Conservation (phyloP, 1,140 invertebrate species). For the Laupala kohalensis region DNA sequence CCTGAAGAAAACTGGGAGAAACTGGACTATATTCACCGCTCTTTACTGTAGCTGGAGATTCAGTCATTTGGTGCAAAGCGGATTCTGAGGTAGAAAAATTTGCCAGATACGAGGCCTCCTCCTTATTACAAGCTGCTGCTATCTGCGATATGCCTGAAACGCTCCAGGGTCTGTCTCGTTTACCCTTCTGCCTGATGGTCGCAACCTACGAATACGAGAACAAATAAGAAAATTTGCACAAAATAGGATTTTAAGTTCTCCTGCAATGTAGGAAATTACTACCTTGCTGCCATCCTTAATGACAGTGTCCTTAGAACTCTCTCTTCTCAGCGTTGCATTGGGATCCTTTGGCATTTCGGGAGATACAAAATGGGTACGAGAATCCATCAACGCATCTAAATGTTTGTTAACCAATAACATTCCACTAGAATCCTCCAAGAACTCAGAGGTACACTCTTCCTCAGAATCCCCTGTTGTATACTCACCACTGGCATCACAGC, state of each 20-base stretch:
- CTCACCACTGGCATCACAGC: constrained; percentile 81
- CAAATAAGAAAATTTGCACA: neutral
- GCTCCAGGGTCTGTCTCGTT: constrained; percentile 61
- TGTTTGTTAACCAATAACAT: constrained; percentile 26
- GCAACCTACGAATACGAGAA: neutral
- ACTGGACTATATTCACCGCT: constrained; percentile 22
- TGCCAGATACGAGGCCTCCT: constrained; percentile 28
- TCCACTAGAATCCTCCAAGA: constrained; percentile 56
- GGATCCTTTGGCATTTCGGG: constrained; percentile 36
- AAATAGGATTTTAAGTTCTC: neutral
- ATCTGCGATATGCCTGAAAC: constrained; percentile 68
- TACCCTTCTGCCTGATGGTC: constrained; percentile 23
- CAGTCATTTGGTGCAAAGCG: constrained; percentile 54
- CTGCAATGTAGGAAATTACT: neutral
- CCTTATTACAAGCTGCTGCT: constrained; percentile 27
- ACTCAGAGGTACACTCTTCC: constrained; percentile 48
- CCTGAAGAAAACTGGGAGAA: constrained; percentile 4
- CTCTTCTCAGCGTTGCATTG: constrained; percentile 22
- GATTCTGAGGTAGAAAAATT: constrained; percentile 73
- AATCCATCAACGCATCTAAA: constrained; percentile 39
- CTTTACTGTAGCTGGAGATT: constrained; percentile 24
- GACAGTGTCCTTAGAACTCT: constrained; percentile 9
- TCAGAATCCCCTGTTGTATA: constrained; percentile 68
- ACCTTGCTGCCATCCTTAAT: neutral
- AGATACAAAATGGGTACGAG: constrained; percentile 38